phyloP scores from a whole-genome alignment of 2,113 vertebrate species.

The Petrocephalus zakoni region DNA sequence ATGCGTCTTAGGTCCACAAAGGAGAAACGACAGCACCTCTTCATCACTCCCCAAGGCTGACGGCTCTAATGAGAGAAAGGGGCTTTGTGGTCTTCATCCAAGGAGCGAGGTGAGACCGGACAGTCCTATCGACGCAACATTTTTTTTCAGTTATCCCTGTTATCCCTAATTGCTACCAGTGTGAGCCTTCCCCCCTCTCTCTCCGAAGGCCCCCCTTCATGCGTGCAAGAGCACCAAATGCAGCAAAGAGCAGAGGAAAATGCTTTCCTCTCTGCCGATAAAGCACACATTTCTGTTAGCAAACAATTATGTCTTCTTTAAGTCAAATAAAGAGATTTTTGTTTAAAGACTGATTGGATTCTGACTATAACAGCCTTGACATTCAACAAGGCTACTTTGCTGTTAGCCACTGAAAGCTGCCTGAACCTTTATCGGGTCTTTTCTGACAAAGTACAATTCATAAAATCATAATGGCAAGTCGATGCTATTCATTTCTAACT shows the following conservation, averaged over 20 bases:
- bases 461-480: neutral
- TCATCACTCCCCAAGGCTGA: constrained; percentile 3
- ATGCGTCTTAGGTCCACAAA: neutral
- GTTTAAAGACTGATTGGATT: neutral
- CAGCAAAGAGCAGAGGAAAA: neutral
- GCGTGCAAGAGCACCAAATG: neutral
- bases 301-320: neutral
- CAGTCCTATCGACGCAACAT: neutral
- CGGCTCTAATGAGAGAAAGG: neutral
- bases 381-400: neutral
- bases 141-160: constrained; percentile 11
- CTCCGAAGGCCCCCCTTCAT: neutral
- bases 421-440: neutral
- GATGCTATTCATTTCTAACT: neutral
- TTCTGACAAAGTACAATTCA: neutral
- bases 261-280: neutral
- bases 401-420: neutral
- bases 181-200: neutral
- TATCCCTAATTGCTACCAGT: constrained; percentile 15
- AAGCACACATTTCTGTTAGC: neutral
- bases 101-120: neutral
- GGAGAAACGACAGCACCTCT: neutral
- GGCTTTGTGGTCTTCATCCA: neutral
- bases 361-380: neutral
- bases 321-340: neutral